Percentiles rank a stretch among this genome's conserved stretches.
phyloP scores from a whole-genome alignment of 2,888 invertebrate genomes.

The Synergus itoensis region DNA sequence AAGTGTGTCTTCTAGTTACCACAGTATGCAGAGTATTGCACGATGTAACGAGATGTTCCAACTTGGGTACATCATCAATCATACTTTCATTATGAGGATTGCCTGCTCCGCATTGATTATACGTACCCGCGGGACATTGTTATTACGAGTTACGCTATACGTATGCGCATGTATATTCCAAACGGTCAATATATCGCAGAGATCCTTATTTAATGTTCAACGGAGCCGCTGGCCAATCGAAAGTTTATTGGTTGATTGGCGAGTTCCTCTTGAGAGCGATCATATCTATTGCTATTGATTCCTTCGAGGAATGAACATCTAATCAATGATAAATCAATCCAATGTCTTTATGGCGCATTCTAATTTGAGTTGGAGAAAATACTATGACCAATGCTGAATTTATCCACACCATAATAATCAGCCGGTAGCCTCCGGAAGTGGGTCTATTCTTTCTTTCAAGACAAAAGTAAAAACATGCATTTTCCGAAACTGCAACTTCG shows the following conservation, averaged over 20 bases:
- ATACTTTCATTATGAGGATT: conserved; percentile 77
- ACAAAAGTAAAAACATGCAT: no score
- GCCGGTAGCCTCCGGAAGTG: no score
- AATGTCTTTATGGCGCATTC: no score
- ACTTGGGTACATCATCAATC: conserved; percentile 74
- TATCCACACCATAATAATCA: no score
- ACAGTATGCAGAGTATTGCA: conserved; percentile 15
- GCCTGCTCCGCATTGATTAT: conserved; percentile 72
- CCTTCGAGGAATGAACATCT: conserved; percentile 10
- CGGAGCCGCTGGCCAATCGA: conserved; percentile 48
- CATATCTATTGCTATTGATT: conserved; percentile 47
- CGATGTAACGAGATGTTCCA: conserved; percentile 73
- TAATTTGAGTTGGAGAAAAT: no score
- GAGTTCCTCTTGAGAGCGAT: conserved; percentile 8
- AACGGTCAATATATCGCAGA: conserved; percentile 54
- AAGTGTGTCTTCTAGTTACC: conserved; percentile 25
- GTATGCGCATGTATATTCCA: conserved; percentile 50
- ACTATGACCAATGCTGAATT: no score
- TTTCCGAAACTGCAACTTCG: no score
- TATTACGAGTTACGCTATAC: conserved; percentile 64
- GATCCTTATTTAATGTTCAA: conserved; percentile 50
- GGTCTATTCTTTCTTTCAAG: no score
- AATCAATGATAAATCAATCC: background rate
- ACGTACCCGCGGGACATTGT: conserved; percentile 71
- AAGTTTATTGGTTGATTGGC: conserved; percentile 20